Evolutionary conservation across 1,140 invertebrate species (phyloP), one percentile per base, ranked within the genome.

Genomic region (Conus ventricosus): DNA sequence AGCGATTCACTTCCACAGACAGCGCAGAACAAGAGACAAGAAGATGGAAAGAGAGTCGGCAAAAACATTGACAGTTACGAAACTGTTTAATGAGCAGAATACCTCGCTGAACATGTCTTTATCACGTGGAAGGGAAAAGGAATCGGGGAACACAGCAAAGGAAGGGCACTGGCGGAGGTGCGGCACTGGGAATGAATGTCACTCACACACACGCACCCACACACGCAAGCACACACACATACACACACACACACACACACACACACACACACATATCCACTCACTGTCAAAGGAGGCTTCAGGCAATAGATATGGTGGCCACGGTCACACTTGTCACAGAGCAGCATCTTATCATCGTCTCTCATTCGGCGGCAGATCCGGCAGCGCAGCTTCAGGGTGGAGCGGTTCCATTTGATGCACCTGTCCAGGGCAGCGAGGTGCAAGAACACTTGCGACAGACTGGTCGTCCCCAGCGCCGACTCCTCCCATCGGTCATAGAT

Each of bases 271-370:
- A 51, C 25, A n/a, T 8, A 55, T 8, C 27, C 60, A 85, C 89
- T 84, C 84, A 95, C 94, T 92, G 95, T 94, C 53, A 99, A 96
- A 95, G 97, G 97, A 53, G 98, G 98, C 95, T 98, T 98, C 39
- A 99, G 96, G 95, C 98, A 99, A 95, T 98, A 99, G 90, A 99
- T 96, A 95, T 99, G 98, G 93, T 98, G 97, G 84, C 98, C 98
- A 91, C 97, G 97, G 94, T 99, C 98, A 94, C 98, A 99, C 0
- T 96, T 97, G 95, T 99, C 98, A 94, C 98, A 99, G 0, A 99
- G 96, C 81, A 99, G 95, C 97, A 99, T 99, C 92, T 97, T 97
- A 89, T 99, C 98, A 0, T 97, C 97, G 95, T 99, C 98, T 10
- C 96, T 96, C 91, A 97, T 97, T n/a, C 97, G 96, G 4, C 97